These are phyloP conservation scores for Folsomia candida DNA, from an alignment of 2,888 invertebrate species.

Conservation along the genomic window DNA sequence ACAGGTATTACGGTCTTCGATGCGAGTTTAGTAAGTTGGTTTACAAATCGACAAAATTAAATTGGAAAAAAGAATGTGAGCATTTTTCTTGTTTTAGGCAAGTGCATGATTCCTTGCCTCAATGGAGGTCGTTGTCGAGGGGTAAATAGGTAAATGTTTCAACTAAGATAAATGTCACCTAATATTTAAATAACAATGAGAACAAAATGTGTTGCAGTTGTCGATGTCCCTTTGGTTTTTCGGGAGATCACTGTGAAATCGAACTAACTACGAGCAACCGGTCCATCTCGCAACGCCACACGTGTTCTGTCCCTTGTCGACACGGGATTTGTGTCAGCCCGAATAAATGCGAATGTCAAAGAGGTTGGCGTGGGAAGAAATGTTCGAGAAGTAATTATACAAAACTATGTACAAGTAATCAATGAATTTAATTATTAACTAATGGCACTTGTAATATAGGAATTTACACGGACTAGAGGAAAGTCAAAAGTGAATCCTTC, in stretches of 20 bases:
- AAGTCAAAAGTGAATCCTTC: no score
- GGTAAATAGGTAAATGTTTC: conserved; percentile 62
- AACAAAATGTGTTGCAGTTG: no score
- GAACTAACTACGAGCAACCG: conserved; percentile 58
- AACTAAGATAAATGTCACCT: no score
- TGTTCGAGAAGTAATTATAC: conserved; percentile 69
- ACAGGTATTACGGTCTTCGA: conserved; percentile 79
- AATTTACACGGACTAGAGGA: background rate
- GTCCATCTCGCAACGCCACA: conserved; percentile 64
- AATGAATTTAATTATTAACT: no score
- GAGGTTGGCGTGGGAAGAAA: conserved; percentile 78
- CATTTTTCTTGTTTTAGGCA: conserved; percentile 67
- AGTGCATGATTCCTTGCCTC: conserved; percentile 84
- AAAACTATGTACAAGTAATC: conserved; percentile 1
- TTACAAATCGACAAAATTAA: no score
- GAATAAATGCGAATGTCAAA: conserved; percentile 73
- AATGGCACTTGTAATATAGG: background rate
- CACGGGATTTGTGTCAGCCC: conserved; percentile 69
- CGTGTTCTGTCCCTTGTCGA: conserved; percentile 71
- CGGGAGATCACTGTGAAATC: conserved; percentile 88
- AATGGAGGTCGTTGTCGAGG: conserved; percentile 88
- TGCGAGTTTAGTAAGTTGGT: conserved; percentile 88
- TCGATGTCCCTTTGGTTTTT: conserved; percentile 72
- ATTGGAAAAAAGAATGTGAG: no score
- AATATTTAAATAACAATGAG: no score